Percentiles rank a stretch among this genome's conserved stretches.
These are phyloP conservation scores for Marcusenius ussheri DNA, from an alignment of 2,113 vertebrate species.

Conservation along the genomic window DNA sequence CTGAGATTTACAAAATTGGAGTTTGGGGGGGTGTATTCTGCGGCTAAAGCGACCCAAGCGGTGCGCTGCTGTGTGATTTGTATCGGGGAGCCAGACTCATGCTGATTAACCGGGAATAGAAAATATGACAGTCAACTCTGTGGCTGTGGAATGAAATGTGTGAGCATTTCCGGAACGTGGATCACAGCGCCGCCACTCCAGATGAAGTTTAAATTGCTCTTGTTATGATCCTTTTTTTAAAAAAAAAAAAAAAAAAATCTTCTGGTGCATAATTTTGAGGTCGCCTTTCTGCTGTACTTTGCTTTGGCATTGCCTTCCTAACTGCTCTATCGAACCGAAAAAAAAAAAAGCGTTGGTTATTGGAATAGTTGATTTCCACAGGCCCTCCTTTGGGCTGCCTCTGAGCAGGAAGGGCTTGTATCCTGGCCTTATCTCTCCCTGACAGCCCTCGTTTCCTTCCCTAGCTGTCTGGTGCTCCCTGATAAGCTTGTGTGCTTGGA, in stretches of 20 bases:
- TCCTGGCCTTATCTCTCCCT: constrained; percentile 50
- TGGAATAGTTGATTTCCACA: constrained; percentile 18
- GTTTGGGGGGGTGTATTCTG: background rate
- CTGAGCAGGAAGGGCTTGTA: constrained; percentile 35
- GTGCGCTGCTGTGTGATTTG: background rate
- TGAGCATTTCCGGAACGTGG: background rate
- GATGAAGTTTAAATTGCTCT: background rate
- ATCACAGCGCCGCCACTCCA: background rate
- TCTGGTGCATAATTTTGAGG: background rate
- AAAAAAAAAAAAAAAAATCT: background rate
- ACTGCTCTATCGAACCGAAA: background rate
- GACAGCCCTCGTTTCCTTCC: constrained; percentile 56
- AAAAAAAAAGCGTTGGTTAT: background rate
- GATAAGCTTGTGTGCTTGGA: constrained; percentile 51
- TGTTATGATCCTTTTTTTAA: background rate
- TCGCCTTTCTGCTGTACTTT: background rate
- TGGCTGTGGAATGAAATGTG: background rate
- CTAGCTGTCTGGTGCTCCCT: constrained; percentile 54
- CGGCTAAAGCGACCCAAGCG: background rate
- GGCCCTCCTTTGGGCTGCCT: constrained; percentile 18
- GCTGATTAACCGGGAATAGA: background rate
- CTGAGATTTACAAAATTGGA: background rate
- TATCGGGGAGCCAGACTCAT: background rate
- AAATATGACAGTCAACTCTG: background rate
- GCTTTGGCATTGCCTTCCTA: background rate